Conservation (phyloP, 2,113 vertebrate species). For the Axis porcinus region DNA sequence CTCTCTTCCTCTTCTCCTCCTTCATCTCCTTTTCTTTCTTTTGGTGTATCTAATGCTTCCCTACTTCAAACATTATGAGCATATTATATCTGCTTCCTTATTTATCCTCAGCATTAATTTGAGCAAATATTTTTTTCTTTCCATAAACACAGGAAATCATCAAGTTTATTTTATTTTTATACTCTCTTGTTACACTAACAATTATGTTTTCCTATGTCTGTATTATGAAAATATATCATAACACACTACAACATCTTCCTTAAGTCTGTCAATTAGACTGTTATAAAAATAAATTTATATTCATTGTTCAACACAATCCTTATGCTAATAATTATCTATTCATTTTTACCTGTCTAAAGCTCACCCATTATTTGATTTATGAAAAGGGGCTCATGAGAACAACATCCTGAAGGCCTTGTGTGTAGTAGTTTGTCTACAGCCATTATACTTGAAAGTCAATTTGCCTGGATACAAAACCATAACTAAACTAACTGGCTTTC, state of each 20-base stretch:
- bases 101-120: neutral
- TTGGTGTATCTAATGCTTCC: neutral
- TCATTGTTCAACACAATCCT: neutral
- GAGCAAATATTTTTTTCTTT: neutral
- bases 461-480: neutral
- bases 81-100: neutral
- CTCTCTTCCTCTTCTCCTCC: neutral
- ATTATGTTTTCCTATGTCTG: neutral
- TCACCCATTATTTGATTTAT: neutral
- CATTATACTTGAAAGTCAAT: neutral
- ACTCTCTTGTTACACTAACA: neutral
- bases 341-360: neutral
- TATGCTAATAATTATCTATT: neutral
- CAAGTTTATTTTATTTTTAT: neutral
- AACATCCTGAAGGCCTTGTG: neutral
- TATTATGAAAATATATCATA: neutral
- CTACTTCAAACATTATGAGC: neutral
- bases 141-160: neutral
- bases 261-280: neutral
- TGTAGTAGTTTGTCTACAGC: neutral
- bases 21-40: neutral
- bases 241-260: neutral
- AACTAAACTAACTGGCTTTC: neutral
- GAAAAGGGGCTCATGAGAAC: neutral
- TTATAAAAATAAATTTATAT: neutral